phyloP scores from a whole-genome alignment of 2,888 invertebrate species.

The Colostygia pectinataria region DNA sequence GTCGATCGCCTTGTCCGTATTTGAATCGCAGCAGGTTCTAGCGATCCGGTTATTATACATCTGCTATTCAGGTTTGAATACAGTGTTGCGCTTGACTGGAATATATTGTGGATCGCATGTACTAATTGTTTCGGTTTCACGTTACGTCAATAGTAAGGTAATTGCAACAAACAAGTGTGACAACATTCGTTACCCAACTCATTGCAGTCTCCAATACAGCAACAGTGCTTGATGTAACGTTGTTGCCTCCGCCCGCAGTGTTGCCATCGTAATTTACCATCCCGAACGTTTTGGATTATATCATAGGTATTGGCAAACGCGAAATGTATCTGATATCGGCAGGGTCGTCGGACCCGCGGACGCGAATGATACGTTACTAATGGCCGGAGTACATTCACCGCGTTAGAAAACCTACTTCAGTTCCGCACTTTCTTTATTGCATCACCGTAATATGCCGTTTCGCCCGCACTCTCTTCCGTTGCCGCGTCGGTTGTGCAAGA shows the following conservation, averaged over 20 bases:
- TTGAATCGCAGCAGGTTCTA: conserved; percentile 14
- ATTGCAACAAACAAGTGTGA: conserved; percentile 73
- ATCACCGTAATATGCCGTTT: conserved; percentile 74
- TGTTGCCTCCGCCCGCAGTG: conserved; percentile 46
- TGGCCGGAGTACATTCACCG: conserved; percentile 78
- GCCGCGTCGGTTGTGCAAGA: conserved; percentile 64
- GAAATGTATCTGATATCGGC: conserved; percentile 59
- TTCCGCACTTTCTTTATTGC: conserved; percentile 83
- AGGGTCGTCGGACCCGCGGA: conserved; percentile 72
- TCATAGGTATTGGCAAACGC: conserved; percentile 49
- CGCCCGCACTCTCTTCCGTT: conserved; percentile 76
- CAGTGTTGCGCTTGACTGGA: conserved; percentile 16
- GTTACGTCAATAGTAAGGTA: conserved; percentile 64
- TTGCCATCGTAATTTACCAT: conserved; percentile 56
- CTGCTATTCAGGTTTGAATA: conserved; percentile 31
- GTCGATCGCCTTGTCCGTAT: not conserved
- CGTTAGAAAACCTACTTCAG: conserved; percentile 79
- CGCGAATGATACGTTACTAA: conserved; percentile 71
- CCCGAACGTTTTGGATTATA: conserved; percentile 53
- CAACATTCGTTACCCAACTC: conserved; percentile 74
- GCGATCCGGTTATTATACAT: conserved; percentile 27
- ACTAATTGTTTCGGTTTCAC: conserved; percentile 43
- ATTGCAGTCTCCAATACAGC: conserved; percentile 61
- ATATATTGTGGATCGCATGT: conserved; percentile 18
- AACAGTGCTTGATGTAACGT: conserved; percentile 65